Evolutionary conservation across 2,113 vertebrate species (phyloP).

Genomic region (Limnothrissa miodon): DNA sequence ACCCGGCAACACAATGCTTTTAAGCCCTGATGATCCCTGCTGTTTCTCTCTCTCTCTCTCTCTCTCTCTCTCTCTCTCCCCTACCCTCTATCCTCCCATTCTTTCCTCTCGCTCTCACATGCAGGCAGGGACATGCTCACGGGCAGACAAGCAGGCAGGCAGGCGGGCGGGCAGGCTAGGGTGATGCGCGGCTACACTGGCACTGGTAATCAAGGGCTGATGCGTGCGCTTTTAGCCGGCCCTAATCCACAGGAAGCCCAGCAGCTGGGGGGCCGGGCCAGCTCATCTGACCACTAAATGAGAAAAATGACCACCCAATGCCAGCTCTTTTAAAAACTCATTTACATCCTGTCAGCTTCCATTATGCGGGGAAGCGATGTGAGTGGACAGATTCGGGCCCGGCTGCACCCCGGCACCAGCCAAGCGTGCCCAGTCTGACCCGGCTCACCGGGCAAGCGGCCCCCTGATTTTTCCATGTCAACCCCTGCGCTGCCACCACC

Average conservation of each 20-base stretch:
- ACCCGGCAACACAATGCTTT: slow-evolving; percentile 62
- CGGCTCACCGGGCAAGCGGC: slow-evolving; percentile 23
- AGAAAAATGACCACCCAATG: slow-evolving; percentile 92
- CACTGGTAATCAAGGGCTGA: slow-evolving; percentile 68
- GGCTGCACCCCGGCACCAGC: slow-evolving; percentile 62
- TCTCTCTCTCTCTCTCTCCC: neutral
- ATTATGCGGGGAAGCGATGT: slow-evolving; percentile 77
- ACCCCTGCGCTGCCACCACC: slow-evolving; percentile 30
- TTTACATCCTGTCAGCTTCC: slow-evolving; percentile 96
- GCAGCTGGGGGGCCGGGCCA: slow-evolving; percentile 81
- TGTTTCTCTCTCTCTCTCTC: neutral
- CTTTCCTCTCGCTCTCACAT: neutral
- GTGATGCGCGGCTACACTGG: neutral
- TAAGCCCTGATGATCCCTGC: slow-evolving; percentile 22
- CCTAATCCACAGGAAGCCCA: slow-evolving; percentile 78
- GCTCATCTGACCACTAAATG: slow-evolving; percentile 90
- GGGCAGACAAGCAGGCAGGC: neutral
- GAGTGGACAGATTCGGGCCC: slow-evolving; percentile 71
- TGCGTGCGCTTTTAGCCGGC: slow-evolving; percentile 74
- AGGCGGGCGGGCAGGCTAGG: slow-evolving; percentile 13
- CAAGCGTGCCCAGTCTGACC: slow-evolving; percentile 68
- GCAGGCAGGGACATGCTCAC: no score
- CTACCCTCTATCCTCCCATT: neutral
- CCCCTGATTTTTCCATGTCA: slow-evolving; percentile 48
- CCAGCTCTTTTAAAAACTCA: slow-evolving; percentile 88